These are phyloP conservation scores for Hipparchia semele DNA, from an alignment of 2,888 invertebrate species.

Conservation along the genomic window DNA sequence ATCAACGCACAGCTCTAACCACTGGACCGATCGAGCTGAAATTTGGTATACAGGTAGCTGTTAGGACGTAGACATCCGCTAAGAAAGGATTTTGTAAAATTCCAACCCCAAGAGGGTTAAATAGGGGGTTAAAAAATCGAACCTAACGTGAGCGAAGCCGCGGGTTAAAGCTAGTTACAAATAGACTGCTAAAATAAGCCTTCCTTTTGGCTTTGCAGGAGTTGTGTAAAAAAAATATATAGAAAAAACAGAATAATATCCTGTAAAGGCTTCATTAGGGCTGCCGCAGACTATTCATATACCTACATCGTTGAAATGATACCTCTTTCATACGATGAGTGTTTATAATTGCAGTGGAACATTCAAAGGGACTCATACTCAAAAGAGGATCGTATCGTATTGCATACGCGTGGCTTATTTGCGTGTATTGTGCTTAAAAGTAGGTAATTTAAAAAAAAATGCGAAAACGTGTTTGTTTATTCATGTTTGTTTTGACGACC, in stretches of 20 bases:
- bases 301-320: not conserved
- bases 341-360: slow-evolving; percentile 6
- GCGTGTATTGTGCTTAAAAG: not conserved
- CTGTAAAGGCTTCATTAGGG: slow-evolving; percentile 13
- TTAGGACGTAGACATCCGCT: no score
- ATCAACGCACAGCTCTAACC: no score
- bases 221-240: not conserved
- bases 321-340: slow-evolving; percentile 9
- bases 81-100: no score
- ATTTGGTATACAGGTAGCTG: no score
- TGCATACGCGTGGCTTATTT: not conserved
- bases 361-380: slow-evolving; percentile 2
- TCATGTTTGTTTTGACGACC: no score
- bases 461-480: no score
- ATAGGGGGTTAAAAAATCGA: no score
- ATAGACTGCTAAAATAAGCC: not conserved
- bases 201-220: not conserved
- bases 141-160: no score
- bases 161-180: no score
- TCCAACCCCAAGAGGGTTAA: no score
- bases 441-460: not conserved
- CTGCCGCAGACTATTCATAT: not conserved
- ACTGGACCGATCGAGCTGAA: no score
- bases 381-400: not conserved
- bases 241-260: not conserved